These are phyloP conservation scores for Aphelenchoides fujianensis DNA, from an alignment of 1,140 invertebrate genomes.

Conservation along the genomic window DNA sequence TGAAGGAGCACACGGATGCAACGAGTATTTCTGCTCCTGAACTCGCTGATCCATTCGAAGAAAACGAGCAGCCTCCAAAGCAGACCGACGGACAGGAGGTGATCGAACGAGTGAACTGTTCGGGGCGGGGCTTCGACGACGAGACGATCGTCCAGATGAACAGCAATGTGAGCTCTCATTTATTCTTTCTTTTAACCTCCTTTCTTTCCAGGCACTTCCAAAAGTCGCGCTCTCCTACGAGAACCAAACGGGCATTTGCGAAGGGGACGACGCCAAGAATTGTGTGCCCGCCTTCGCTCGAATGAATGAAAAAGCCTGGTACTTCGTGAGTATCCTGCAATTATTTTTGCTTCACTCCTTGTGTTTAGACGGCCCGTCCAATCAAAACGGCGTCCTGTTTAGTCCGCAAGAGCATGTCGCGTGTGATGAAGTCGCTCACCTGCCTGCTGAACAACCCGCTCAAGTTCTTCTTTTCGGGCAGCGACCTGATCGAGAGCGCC, in stretches of 20 bases:
- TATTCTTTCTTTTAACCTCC: not conserved
- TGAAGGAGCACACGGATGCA: too few species aligned
- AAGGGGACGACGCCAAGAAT: not conserved
- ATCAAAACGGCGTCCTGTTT: not conserved
- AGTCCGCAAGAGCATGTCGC: not conserved
- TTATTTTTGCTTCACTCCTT: not conserved
- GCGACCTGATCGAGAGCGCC: not conserved
- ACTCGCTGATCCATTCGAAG: too few species aligned
- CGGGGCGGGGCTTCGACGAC: not conserved
- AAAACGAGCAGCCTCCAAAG: too few species aligned
- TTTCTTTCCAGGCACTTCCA: not conserved
- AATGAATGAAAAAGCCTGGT: not conserved
- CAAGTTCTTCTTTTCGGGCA: not conserved
- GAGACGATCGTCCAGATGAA: not conserved
- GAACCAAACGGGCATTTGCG: slow-evolving; percentile 2
- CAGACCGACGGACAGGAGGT: too few species aligned
- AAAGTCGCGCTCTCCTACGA: not conserved
- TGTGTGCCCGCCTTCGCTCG: not conserved
- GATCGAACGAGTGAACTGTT: too few species aligned
- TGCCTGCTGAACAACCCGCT: not conserved
- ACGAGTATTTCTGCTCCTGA: too few species aligned
- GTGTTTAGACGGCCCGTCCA: slow-evolving; percentile 1
- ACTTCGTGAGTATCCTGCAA: not conserved
- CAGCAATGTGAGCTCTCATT: not conserved
- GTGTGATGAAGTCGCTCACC: not conserved